Evolutionary conservation across 2,797 vertebrate species (phyloP).

Genomic region (Ambastaia sidthimunki): DNA sequence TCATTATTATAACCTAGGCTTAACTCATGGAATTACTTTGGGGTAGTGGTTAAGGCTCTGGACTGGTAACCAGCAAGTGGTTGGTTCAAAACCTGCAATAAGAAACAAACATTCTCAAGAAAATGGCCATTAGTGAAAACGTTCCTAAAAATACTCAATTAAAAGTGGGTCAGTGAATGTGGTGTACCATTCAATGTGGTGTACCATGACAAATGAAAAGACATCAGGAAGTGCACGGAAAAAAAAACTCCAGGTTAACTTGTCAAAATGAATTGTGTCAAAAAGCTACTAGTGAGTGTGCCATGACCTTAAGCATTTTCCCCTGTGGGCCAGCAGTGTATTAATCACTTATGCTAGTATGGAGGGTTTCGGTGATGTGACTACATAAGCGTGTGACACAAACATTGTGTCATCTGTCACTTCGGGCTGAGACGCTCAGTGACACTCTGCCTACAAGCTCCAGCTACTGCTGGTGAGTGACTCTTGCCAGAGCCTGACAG

Average conservation of each 20-base stretch:
- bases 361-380: background rate
- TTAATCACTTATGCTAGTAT: conserved; percentile 22
- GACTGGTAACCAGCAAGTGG: background rate
- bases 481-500: conserved; percentile 1
- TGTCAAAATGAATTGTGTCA: background rate
- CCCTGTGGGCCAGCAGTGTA: conserved; percentile 12
- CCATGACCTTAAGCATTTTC: conserved; percentile 17
- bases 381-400: conserved; percentile 62
- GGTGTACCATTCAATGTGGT: no score
- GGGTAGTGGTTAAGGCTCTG: background rate
- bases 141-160: no score
- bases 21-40: background rate
- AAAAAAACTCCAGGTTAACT: conserved; percentile 8
- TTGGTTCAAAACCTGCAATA: background rate
- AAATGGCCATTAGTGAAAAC: no score
- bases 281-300: conserved; percentile 7
- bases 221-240: background rate
- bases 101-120: background rate
- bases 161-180: no score
- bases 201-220: background rate
- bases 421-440: conserved; percentile 67
- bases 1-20: background rate
- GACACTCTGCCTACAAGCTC: conserved; percentile 54
- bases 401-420: conserved; percentile 74
- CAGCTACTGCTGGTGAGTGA: conserved; percentile 8